phyloP scores from a whole-genome alignment of 2,113 vertebrate genomes.

The Rhinopomastus cyanomelas region DNA sequence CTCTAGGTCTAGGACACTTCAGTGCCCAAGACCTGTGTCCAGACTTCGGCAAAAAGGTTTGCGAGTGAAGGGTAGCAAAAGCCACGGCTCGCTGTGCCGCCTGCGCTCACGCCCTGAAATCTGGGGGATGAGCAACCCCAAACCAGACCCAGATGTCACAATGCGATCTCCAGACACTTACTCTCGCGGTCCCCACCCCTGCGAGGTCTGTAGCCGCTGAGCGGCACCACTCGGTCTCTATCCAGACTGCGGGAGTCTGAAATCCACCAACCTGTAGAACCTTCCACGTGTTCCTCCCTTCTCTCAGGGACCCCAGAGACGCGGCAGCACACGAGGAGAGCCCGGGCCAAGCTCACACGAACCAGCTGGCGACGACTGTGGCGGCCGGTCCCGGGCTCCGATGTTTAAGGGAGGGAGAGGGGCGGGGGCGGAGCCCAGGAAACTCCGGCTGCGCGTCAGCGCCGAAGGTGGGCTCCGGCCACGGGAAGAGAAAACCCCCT shows the following conservation, averaged over 20 bases:
- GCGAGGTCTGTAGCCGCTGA: background rate
- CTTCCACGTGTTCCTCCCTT: rapidly evolving
- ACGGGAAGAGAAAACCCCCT: background rate
- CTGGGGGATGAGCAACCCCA: background rate
- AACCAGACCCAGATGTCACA: background rate
- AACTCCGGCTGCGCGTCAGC: background rate
- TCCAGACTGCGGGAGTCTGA: background rate
- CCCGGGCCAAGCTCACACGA: too few relatives aligned
- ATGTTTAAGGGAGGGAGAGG: constrained; percentile 8
- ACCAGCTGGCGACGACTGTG: background rate
- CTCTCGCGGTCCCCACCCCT: rapidly evolving
- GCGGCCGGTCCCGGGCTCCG: background rate
- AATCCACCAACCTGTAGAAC: background rate
- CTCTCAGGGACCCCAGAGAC: background rate
- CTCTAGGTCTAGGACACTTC: background rate
- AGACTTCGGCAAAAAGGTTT: background rate
- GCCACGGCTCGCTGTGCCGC: background rate
- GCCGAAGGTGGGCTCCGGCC: rapidly evolving
- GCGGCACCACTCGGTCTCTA: background rate
- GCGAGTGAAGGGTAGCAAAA: background rate
- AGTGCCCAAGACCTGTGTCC: background rate
- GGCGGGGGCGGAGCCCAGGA: background rate
- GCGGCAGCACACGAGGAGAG: background rate
- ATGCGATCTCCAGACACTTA: background rate
- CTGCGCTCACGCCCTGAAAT: background rate